A percentile compares a stretch with the other conserved stretches of the same genome.
These are phyloP conservation scores for Chionis minor DNA, from an alignment of 2,113 vertebrate species.

Conservation along the genomic window DNA sequence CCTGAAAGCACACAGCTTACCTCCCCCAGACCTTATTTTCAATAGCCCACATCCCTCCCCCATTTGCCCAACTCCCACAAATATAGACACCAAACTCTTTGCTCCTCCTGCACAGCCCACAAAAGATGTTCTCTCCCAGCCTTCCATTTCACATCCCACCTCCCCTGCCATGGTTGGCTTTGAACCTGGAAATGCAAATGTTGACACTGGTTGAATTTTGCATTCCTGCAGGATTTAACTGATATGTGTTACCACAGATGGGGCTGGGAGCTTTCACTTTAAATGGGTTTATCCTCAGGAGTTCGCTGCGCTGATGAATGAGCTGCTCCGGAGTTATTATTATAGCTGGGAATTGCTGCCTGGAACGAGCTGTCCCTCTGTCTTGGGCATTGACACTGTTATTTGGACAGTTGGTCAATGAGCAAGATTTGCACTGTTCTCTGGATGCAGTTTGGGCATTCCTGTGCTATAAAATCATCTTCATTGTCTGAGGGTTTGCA, in stretches of 20 bases:
- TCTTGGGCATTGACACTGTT: neutral
- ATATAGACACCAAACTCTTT: neutral
- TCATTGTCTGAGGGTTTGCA: neutral
- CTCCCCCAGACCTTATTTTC: neutral
- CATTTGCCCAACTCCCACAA: neutral
- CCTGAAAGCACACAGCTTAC: neutral
- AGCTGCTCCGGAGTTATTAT: neutral
- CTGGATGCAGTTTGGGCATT: neutral
- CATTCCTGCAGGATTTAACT: neutral
- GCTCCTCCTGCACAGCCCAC: neutral
- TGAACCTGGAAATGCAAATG: neutral
- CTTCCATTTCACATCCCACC: neutral
- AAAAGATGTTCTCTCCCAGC: no score
- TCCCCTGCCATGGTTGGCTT: neutral
- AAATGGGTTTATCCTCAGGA: neutral
- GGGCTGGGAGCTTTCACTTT: neutral
- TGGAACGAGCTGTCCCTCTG: neutral
- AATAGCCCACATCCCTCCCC: rapidly evolving
- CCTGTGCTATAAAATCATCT: neutral
- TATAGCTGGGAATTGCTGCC: neutral
- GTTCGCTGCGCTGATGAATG: neutral
- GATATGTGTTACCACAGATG: neutral
- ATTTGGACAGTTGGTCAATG: neutral
- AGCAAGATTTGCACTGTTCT: neutral
- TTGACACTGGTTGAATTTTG: neutral